Base-by-base conservation (phyloP, 2,888 invertebrate genomes). In the Melangyna quadrimaculata region DNA sequence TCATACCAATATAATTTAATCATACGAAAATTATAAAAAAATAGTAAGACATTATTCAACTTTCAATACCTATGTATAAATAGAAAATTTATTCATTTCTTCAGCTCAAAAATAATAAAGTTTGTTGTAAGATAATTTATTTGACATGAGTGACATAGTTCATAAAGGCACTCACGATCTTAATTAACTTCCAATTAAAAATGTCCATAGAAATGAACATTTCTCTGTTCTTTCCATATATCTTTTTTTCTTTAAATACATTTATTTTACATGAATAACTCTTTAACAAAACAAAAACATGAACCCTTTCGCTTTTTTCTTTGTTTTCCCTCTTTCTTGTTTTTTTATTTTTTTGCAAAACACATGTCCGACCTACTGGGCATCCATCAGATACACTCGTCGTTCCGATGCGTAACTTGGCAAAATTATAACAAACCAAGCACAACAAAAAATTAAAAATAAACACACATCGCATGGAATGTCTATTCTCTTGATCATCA, bases 361-460 rank as follows among this genome's bases (percentile, higher is more conserved):
- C 75, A 83, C 75, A 84, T 84, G 84, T 84, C 79, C 75, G 80
- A 84, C 84, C 84, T 79, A 84, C 80, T 84, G 80, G 84, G 75
- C 75, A 84, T 74, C 75, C 55, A 37, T 40, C 4, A 57, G 37
- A 53, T 65, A 70, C n/a, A n/a, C 78, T 22, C 22, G n/a, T 63
- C 27, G 27, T 7, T 24, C 22, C 51, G 69, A 75, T 74, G 71
- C 79, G 79, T 84, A 75, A 75, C 79, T 71, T 65, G 51, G 83
- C 59, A 59, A 71, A 74, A 67, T 71, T 35, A 57, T 35, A 35
- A 22, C 57, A 57, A 59, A 22, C 29, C 35, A 22, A 22, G 6
- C 48, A 51, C 45, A 55, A 19, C 10, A 55, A 12, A 1, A 35
- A 35, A 27, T 8, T 1, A 27, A 48, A 84, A 67, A 71, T 71